phyloP scores from a whole-genome alignment of 2,113 vertebrate species.

The Forbesichthys papilliferus region DNA sequence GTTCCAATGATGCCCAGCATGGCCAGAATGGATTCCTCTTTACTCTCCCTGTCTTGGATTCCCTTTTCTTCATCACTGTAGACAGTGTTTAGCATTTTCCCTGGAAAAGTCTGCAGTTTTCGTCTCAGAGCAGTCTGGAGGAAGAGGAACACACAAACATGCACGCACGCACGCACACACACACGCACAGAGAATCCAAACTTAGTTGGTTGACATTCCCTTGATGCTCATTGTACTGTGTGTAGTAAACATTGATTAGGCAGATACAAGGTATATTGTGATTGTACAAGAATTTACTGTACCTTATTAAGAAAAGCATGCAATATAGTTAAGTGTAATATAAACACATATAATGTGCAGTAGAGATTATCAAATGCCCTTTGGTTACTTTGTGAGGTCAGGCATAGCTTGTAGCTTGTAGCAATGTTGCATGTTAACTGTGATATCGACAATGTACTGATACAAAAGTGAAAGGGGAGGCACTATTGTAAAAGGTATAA shows the following conservation, averaged over 20 bases:
- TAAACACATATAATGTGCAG: too few relatives aligned
- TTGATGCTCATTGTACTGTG: conserved; percentile 14
- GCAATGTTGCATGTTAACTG: too few relatives aligned
- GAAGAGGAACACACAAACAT: conserved; percentile 27
- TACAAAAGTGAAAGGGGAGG: too few relatives aligned
- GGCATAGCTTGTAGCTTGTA: too few relatives aligned
- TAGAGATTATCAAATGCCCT: too few relatives aligned
- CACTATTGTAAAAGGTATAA: too few relatives aligned
- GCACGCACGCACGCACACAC: conserved; percentile 1
- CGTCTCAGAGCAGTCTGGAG: conserved; percentile 84
- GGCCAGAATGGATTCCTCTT: conserved; percentile 93
- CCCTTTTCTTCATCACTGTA: conserved; percentile 91
- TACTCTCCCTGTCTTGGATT: conserved; percentile 93
- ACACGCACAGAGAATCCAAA: conserved; percentile 3
- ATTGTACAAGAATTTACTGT: too few relatives aligned
- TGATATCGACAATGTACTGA: too few relatives aligned
- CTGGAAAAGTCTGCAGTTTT: conserved; percentile 85
- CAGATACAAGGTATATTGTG: conserved; percentile 4
- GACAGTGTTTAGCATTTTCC: conserved; percentile 96
- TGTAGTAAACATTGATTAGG: conserved; percentile 31
- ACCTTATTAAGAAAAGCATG: too few relatives aligned
- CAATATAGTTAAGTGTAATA: too few relatives aligned
- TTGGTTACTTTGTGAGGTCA: too few relatives aligned
- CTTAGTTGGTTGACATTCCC: conserved; percentile 9
- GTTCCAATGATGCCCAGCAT: conserved; percentile 97